Base-by-base conservation (phyloP, 2,113 vertebrate genomes). In the Microcebus murinus region DNA sequence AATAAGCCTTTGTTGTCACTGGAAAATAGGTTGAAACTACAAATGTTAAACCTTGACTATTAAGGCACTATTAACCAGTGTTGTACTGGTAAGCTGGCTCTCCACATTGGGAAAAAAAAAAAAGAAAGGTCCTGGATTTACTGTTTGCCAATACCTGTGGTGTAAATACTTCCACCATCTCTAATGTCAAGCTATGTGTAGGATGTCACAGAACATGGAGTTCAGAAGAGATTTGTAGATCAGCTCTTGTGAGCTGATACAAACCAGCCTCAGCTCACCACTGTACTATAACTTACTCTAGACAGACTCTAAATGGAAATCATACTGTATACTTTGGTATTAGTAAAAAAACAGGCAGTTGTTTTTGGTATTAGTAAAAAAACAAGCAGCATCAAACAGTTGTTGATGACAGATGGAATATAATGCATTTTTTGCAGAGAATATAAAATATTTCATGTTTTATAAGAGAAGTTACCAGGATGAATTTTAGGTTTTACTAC, bases 391-490 rank as follows among this genome's bases (percentile, higher is more conserved):
- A 42, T 42, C 42, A 42, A 42, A 42, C 42, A 42, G 42, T 14
- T 63, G 25, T 25, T 71, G 71, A 29, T 15, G n/a, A 50, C 59
- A 85, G 70, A 71, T 13, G 70, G 36, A 85, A 52, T 2, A 39
- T 6, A 83, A 42, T 25, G 18, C 42, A 68, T 86, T 81, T 76
- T 67, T 21, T 21, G 55, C 48, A 74, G 74, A 91, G 45, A 88
- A 86, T 85, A 65, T 71, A 84, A 91, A 57, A 50, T n/a, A 9
- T 45, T 90, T 84, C 80, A 94, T 79, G 45, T 65, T 90, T 94
- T 71, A 87, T 15, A 63, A 95, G 68, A 36, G 59, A 76, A 70
- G 36, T 52, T 20, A 55, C 31, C 39, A 74, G 59, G 67, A 93
- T 29, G 14, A 63, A 88, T 91, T 74, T 81, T 55, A 70, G 70